phyloP scores from a whole-genome alignment of 2,888 invertebrate species.

The Deilephila elpenor region DNA sequence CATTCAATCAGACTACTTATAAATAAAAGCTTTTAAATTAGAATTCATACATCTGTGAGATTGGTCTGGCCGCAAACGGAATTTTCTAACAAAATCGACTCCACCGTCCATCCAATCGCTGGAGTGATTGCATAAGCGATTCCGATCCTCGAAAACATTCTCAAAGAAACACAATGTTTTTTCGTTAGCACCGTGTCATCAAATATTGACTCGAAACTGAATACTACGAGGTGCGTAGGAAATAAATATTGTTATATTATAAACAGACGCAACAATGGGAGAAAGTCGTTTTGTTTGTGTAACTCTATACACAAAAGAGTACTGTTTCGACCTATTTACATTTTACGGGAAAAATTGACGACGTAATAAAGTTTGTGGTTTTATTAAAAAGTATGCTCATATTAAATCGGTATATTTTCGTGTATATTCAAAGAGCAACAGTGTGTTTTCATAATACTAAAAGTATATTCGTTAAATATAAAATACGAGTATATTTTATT shows the following conservation, averaged over 20 bases:
- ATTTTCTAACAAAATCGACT: constrained; percentile 21
- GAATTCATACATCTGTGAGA: constrained; percentile 4
- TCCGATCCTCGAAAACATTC: neutral
- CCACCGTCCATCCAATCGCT: neutral
- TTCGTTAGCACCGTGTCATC: constrained; percentile 29
- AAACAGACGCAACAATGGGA: constrained; percentile 12
- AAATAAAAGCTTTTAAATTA: constrained; percentile 8
- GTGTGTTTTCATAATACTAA: too few relatives aligned
- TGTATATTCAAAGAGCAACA: too few relatives aligned
- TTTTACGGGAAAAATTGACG: neutral
- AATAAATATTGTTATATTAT: constrained; percentile 23
- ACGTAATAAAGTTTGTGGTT: neutral
- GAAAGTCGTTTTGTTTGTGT: constrained; percentile 23
- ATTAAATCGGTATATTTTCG: too few relatives aligned
- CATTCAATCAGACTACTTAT: neutral
- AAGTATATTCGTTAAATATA: too few relatives aligned
- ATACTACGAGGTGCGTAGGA: constrained; percentile 12
- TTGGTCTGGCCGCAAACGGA: neutral
- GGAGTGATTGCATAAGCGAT: constrained; percentile 20
- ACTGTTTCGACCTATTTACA: neutral
- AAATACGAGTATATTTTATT: too few relatives aligned
- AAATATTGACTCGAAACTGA: constrained; percentile 30
- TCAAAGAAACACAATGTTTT: constrained; percentile 22
- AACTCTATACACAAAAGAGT: constrained; percentile 2
- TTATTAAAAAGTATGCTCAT: too few relatives aligned